A percentile compares a stretch with the other conserved stretches of the same genome.
Evolutionary conservation across 2,888 invertebrate species (phyloP).

Genomic region (Drosophila vallismaia): DNA sequence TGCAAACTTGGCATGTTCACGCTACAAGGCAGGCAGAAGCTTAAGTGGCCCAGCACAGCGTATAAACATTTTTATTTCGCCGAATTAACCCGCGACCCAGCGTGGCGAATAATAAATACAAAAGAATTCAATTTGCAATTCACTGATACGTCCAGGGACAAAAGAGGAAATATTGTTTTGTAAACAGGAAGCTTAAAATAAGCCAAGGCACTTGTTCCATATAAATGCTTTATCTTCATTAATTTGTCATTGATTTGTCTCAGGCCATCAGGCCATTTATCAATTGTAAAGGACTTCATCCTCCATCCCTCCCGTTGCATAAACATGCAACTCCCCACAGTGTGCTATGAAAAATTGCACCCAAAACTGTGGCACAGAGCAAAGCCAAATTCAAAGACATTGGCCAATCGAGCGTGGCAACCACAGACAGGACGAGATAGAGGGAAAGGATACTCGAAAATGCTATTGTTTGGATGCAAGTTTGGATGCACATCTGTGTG

Average conservation of each 20-base stretch:
- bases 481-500: conserved; percentile 37
- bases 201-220: too few species aligned
- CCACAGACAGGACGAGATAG: conserved; percentile 47
- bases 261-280: conserved; percentile 15
- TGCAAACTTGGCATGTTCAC: conserved; percentile 14
- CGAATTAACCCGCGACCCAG: conserved; percentile 4
- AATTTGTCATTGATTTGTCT: conserved; percentile 18
- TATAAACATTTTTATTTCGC: not conserved
- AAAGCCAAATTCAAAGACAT: conserved; percentile 17
- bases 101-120: not conserved
- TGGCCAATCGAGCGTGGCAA: conserved; percentile 59
- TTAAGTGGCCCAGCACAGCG: conserved; percentile 6
- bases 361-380: conserved; percentile 44
- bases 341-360: conserved; percentile 69
- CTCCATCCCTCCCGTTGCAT: not conserved
- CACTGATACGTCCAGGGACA: not conserved
- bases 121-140: conserved; percentile 1
- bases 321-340: conserved; percentile 49
- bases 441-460: conserved; percentile 7
- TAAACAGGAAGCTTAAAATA: conserved; percentile 1
- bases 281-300: conserved; percentile 10
- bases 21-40: conserved; percentile 3
- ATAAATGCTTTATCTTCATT: not conserved
- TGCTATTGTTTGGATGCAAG: conserved; percentile 37
- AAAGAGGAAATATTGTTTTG: not conserved